Evolutionary conservation across 2,888 invertebrate species (phyloP).

Genomic region (Subacronicta megacephala): DNA sequence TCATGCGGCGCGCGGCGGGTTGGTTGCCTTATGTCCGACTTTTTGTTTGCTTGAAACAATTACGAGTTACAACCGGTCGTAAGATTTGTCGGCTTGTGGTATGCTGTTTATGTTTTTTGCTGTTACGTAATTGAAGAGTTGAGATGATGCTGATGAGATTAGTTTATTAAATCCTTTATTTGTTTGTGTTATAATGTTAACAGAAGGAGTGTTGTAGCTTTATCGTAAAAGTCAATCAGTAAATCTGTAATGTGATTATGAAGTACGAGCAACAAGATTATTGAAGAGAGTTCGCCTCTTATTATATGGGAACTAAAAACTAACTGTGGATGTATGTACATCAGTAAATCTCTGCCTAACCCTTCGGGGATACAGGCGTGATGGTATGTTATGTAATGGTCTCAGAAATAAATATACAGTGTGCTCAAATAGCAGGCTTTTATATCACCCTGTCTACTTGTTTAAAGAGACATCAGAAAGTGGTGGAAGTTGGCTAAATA

Average conservation of each 20-base stretch:
- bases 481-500: no score
- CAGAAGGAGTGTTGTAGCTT: conserved; percentile 11
- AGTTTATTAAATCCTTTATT: conserved; percentile 52
- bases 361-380: no score
- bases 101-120: conserved; percentile 69
- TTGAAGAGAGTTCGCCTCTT: no score
- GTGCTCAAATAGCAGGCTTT: no score
- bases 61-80: conserved; percentile 72
- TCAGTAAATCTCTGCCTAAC: no score
- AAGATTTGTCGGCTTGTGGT: conserved; percentile 57
- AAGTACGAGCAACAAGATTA: no score
- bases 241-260: neutral
- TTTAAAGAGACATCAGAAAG: no score
- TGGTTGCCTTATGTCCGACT: conserved; percentile 56
- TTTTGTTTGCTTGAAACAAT: conserved; percentile 79
- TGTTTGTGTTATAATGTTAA: conserved; percentile 25
- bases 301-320: no score
- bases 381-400: no score
- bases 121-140: conserved; percentile 57
- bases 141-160: conserved; percentile 54
- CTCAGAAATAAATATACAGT: no score
- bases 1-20: conserved; percentile 69
- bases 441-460: no score
- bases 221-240: conserved; percentile 10
- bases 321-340: no score